These are phyloP conservation scores for Phyllotreta cruciferae DNA, from an alignment of 2,888 invertebrate genomes.

Conservation along the genomic window DNA sequence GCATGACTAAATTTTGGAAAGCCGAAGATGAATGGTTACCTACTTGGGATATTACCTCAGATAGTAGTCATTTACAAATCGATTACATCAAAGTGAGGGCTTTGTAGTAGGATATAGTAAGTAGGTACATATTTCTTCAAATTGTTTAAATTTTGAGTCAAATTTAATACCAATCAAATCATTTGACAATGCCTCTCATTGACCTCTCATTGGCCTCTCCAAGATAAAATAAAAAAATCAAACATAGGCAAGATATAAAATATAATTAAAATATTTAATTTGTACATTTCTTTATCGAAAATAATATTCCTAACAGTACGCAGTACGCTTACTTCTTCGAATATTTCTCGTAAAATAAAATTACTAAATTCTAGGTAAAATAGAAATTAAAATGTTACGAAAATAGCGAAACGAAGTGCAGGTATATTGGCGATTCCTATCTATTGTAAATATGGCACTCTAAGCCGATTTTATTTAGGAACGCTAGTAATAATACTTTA, in stretches of 20 bases:
- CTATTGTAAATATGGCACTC: slow-evolving; percentile 11
- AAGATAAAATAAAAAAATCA: slow-evolving; percentile 1
- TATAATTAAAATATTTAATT: slow-evolving; percentile 10
- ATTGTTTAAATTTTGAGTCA: background rate
- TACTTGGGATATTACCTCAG: slow-evolving; percentile 63
- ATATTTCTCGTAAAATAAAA: slow-evolving; percentile 9
- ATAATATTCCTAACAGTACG: slow-evolving; percentile 19
- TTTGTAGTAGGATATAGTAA: slow-evolving; percentile 12
- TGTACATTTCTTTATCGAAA: slow-evolving; percentile 15
- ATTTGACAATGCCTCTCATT: too few relatives aligned
- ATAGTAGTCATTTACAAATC: slow-evolving; percentile 68
- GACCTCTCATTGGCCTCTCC: background rate
- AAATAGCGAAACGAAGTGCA: background rate
- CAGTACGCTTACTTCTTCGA: slow-evolving; percentile 2
- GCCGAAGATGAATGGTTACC: slow-evolving; percentile 64
- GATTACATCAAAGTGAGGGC: slow-evolving; percentile 62
- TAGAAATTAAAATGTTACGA: slow-evolving; percentile 1
- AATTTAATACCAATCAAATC: too few relatives aligned
- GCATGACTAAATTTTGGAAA: slow-evolving; percentile 70
- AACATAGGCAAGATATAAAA: slow-evolving; percentile 18
- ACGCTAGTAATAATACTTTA: background rate
- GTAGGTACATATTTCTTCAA: too few relatives aligned
- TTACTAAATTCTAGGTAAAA: background rate
- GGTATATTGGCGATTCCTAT: background rate
- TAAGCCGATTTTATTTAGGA: slow-evolving; percentile 10